Evolutionary conservation across 2,888 invertebrate genomes (phyloP), one percentile per base, ranked within the genome.

Genomic region (Callyntrura guangdongensis): DNA sequence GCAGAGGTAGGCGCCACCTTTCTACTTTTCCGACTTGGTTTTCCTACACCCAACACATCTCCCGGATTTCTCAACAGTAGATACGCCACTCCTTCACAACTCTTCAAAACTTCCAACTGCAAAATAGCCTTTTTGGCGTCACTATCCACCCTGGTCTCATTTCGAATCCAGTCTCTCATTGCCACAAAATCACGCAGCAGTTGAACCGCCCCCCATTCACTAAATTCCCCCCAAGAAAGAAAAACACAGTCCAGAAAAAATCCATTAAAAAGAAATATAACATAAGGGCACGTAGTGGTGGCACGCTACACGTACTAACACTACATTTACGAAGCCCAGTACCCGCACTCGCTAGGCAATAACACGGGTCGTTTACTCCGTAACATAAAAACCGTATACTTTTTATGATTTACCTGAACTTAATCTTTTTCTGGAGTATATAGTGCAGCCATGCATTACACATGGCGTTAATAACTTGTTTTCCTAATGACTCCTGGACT

Each of bases 401-500:
- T 36, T 81, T 47, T 27, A 9, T 27, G 11, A 17, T 89, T 92
- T 92, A 95, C 96, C 95, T 97, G 95, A 98, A 98, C 94, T 97
- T 97, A 27, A 98, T 97, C 95, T 97, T 97, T 93, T 97, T 97
- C 74, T 96, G 96, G 94, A 97, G 98, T 93, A 98, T 98, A 94
- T 97, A 97, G 95, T 98, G 97, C 83, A 98, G 95, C 98, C 98
- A 98, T 0, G 98, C 97, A 95, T 98, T 98, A 94, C 98, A 97
- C 95, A 98, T 97, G 47, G 98, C 96, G 94, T 97, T 96, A 49
- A 98, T 95, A 83, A 97, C 96, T 96, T 97, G 97, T 94, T 97
- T 97, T 36, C 97, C 96, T 64, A 97, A 97, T 6, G 96, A 95
- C 81, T 96, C 96, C 94, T 98, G 95, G 1, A 94, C 94, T 20